phyloP scores from a whole-genome alignment of 2,797 vertebrate species.

The Pangasius macronema region DNA sequence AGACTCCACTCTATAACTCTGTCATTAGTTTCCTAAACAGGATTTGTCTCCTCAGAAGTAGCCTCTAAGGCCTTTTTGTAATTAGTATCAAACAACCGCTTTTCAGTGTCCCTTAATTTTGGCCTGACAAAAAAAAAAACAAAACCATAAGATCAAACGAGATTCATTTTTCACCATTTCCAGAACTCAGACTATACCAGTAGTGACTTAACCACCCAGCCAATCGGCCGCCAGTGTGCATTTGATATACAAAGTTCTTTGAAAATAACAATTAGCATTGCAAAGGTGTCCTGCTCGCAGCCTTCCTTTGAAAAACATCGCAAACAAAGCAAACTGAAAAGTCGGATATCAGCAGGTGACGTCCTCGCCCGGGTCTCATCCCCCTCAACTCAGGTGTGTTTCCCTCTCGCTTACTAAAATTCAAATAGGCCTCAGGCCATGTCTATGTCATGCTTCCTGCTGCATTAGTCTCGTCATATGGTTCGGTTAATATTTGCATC shows the following conservation, averaged over 20 bases:
- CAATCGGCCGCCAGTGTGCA: not conserved
- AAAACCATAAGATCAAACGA: not conserved
- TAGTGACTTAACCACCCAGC: not conserved
- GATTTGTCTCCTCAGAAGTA: conserved; percentile 50
- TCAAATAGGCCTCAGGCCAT: conserved; percentile 59
- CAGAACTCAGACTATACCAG: not conserved
- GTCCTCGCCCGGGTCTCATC: conserved; percentile 38
- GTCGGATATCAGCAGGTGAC: conserved; percentile 53
- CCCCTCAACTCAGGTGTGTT: conserved; percentile 44
- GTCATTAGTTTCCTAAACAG: conserved; percentile 56
- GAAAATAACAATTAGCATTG: conserved; percentile 32
- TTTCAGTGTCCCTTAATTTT: conserved; percentile 33
- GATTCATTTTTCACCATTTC: conserved; percentile 12
- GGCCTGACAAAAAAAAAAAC: conserved; percentile 2
- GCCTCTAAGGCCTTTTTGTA: conserved; percentile 42
- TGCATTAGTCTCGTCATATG: conserved; percentile 40
- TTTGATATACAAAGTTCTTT: conserved; percentile 21
- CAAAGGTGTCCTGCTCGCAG: conserved; percentile 18
- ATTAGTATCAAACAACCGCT: conserved; percentile 45
- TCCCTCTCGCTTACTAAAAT: conserved; percentile 53
- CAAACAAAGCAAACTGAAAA: conserved; percentile 35
- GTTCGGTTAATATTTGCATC: conserved; percentile 77
- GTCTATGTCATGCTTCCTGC: conserved; percentile 43
- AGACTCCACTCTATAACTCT: conserved; percentile 51
- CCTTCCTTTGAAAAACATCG: conserved; percentile 22